These are phyloP conservation scores for Polypedilum vanderplanki DNA, from an alignment of 1,140 invertebrate species.

Conservation along the genomic window DNA sequence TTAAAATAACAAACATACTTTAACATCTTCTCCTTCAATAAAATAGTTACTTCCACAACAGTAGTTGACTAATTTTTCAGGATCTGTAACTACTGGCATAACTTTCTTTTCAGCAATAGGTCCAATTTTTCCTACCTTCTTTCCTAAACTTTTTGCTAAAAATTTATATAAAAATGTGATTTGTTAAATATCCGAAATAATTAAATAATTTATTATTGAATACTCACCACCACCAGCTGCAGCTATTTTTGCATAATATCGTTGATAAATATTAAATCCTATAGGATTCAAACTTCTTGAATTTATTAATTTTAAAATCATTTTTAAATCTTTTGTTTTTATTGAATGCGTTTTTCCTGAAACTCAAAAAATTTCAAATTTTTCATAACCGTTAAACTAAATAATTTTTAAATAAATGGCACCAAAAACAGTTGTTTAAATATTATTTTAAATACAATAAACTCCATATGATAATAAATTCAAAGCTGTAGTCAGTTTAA, in stretches of 20 bases:
- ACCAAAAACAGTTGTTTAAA: not conserved
- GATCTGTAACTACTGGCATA: slow-evolving; percentile 80
- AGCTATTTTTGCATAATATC: not conserved
- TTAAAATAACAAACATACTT: slow-evolving; percentile 43
- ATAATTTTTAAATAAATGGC: not conserved
- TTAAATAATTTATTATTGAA: not conserved
- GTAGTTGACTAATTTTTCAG: slow-evolving; percentile 65
- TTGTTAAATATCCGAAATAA: not conserved
- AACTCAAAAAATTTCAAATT: too few species aligned
- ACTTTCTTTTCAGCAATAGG: slow-evolving; percentile 59
- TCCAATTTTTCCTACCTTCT: slow-evolving; percentile 54
- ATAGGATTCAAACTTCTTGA: not conserved
- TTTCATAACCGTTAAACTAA: too few species aligned
- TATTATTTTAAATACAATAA: not conserved
- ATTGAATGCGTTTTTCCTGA: not conserved
- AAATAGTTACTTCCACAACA: slow-evolving; percentile 83
- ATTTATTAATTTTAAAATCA: not conserved
- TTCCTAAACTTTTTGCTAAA: slow-evolving; percentile 38
- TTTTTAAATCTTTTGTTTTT: not conserved
- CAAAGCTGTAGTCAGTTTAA: too few species aligned
- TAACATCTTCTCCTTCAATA: slow-evolving; percentile 70
- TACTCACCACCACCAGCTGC: not conserved
- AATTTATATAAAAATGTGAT: not conserved
- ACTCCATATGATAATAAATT: not conserved
- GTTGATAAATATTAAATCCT: not conserved